Percentiles rank a stretch among this genome's conserved stretches.
phyloP scores from a whole-genome alignment of 2,797 vertebrate genomes.

The Esox lucius region DNA sequence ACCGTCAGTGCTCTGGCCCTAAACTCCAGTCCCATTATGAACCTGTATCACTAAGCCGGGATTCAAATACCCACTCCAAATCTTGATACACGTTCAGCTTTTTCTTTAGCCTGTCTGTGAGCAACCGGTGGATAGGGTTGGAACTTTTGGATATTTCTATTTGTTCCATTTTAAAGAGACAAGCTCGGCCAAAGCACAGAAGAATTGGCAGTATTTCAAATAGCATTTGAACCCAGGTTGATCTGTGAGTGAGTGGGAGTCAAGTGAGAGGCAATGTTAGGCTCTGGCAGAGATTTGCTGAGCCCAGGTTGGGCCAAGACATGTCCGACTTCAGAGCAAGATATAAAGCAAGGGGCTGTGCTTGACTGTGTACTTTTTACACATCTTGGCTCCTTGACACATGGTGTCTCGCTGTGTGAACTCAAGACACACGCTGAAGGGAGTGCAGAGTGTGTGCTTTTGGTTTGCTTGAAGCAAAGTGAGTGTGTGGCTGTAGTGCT shows the following conservation, averaged over 20 bases:
- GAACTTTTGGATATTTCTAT: background rate
- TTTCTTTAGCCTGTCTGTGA: background rate
- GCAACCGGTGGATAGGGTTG: background rate
- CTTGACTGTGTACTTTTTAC: constrained; percentile 65
- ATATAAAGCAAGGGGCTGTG: constrained; percentile 71
- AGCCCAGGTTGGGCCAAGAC: constrained; percentile 53
- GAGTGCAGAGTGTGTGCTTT: constrained; percentile 41
- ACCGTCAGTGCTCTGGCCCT: constrained; percentile 59
- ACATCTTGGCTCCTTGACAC: constrained; percentile 53
- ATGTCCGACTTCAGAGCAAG: constrained; percentile 54
- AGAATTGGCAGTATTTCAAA: background rate
- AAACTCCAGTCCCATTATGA: constrained; percentile 23
- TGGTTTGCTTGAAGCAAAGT: constrained; percentile 43
- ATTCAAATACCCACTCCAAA: background rate
- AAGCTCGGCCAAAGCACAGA: background rate
- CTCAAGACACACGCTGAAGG: constrained; percentile 53
- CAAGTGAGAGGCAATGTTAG: constrained; percentile 36
- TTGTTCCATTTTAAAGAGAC: background rate
- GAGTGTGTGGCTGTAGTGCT: constrained; percentile 47
- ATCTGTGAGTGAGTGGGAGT: background rate
- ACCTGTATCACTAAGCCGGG: constrained; percentile 24
- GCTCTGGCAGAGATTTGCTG: constrained; percentile 47
- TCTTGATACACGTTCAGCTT: background rate
- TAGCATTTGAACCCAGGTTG: background rate
- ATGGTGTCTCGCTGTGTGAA: constrained; percentile 41